phyloP scores from a whole-genome alignment of 2,888 invertebrate genomes.

The Zelleria hepariella region DNA sequence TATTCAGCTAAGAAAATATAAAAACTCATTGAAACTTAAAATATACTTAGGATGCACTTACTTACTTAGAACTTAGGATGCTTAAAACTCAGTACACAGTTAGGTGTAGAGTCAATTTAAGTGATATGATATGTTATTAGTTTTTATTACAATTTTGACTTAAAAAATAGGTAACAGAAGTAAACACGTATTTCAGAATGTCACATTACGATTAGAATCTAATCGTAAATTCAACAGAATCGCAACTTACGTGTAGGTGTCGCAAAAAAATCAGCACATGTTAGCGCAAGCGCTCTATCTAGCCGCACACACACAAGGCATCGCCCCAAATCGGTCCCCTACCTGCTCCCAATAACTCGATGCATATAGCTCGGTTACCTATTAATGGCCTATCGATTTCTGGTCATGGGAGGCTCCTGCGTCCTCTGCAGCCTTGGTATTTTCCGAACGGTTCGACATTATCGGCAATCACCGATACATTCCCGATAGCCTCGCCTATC shows the following conservation, averaged over 20 bases:
- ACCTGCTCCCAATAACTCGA: conserved; percentile 53
- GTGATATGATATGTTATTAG: no score
- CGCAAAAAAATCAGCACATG: conserved; percentile 10
- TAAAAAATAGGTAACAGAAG: no score
- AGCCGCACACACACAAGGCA: conserved; percentile 22
- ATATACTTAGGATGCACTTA: no score
- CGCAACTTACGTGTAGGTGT: neutral
- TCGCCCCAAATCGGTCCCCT: conserved; percentile 38
- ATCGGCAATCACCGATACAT: conserved; percentile 69
- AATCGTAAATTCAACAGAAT: neutral
- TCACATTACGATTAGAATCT: no score
- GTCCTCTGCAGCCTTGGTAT: conserved; percentile 59
- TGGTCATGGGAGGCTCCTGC: conserved; percentile 51
- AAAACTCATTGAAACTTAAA: no score
- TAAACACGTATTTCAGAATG: no score
- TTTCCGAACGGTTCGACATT: conserved; percentile 72
- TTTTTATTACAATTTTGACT: no score
- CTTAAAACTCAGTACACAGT: no score
- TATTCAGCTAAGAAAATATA: no score
- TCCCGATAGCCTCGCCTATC: conserved; percentile 38
- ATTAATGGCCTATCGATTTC: conserved; percentile 69
- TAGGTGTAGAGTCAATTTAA: no score
- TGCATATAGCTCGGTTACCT: conserved; percentile 44
- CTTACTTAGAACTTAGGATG: no score
- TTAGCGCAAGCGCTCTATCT: conserved; percentile 54